Conservation (phyloP, 2,888 invertebrate genomes). For the Hoplodrina blanda region DNA sequence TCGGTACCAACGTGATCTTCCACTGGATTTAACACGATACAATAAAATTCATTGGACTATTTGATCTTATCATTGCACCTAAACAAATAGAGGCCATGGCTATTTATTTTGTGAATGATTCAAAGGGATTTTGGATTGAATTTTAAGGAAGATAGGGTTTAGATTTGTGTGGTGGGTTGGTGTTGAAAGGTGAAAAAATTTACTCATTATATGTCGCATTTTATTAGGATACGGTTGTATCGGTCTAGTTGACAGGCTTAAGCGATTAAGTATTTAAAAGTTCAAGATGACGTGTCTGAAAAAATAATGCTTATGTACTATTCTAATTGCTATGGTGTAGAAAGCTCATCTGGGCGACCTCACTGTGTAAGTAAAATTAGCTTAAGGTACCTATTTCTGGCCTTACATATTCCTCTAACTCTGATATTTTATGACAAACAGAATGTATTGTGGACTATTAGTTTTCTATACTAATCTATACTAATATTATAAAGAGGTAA, state of each 20-base stretch:
- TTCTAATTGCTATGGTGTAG: too few relatives aligned
- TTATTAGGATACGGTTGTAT: conserved; percentile 56
- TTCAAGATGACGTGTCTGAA: too few relatives aligned
- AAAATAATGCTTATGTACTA: too few relatives aligned
- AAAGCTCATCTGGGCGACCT: too few relatives aligned
- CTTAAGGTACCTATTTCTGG: too few relatives aligned
- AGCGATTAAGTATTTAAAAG: conserved; percentile 12
- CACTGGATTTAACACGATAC: conserved; percentile 72
- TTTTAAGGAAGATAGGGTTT: background rate
- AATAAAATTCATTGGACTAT: conserved; percentile 65
- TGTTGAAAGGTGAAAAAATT: conserved; percentile 34
- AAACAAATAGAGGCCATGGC: conserved; percentile 75
- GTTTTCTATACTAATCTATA: too few relatives aligned
- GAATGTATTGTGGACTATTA: too few relatives aligned
- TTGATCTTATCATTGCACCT: conserved; percentile 81
- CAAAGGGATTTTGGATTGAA: conserved; percentile 10
- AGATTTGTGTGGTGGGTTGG: conserved; percentile 4
- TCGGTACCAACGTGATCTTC: conserved; percentile 69
- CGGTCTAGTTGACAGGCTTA: conserved; percentile 47
- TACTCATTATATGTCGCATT: conserved; percentile 55
- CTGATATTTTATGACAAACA: too few relatives aligned
- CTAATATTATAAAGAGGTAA: too few relatives aligned
- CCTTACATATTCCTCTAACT: too few relatives aligned
- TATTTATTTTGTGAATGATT: background rate
- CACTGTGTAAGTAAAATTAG: too few relatives aligned